Base-by-base conservation (phyloP, 2,888 invertebrate genomes). In the Nipponacmea schrenckii region DNA sequence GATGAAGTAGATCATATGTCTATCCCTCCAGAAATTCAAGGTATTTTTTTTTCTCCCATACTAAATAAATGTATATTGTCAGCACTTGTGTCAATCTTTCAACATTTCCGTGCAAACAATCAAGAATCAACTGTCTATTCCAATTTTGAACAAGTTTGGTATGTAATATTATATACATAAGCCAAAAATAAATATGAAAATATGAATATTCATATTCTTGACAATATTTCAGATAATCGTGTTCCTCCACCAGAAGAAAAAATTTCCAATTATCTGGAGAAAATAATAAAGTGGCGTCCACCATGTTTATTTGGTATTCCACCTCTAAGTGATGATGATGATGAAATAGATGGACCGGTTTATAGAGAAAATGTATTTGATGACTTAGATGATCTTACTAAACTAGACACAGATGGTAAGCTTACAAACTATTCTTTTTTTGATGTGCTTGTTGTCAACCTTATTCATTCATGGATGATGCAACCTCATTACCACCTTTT, bases 221-320 rank as follows among this genome's bases (percentile, higher is more conserved):
- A 8, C 39, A 2, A 39, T 39, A 44, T 66, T 70, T 15, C 70
- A 80, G 80, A 79, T 73, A 77, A 77, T 71, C 73, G 74, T 75
- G 82, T 81, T 14, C 77, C 77, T 70, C 83, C 83, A 10, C 71
- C 68, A 70, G 68, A 71, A 45, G 82, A 84, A 20, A 72, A 80
- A 64, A 75, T 80, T 8, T 80, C 81, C 62, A 77, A 78, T 12
- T 83, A 83, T 65, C 74, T 84, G 1, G 72, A 77, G 64, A 80
- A 77, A 64, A 67, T 84, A 8, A 77, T 81, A 10, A 79, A 66
- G 31, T 84, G 83, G 83, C 77, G 83, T 46, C 83, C 83, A 48
- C 78, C 80, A 7, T 81, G 81, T 72, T 70, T 81, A 67, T 82
- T 81, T 74, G 81, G 81, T 44, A 62, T 71, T 10, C 39, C 64